A percentile compares a stretch with the other conserved stretches of the same genome.
These are phyloP conservation scores for Gila orcuttii DNA, from an alignment of 2,113 vertebrate genomes.

Conservation along the genomic window DNA sequence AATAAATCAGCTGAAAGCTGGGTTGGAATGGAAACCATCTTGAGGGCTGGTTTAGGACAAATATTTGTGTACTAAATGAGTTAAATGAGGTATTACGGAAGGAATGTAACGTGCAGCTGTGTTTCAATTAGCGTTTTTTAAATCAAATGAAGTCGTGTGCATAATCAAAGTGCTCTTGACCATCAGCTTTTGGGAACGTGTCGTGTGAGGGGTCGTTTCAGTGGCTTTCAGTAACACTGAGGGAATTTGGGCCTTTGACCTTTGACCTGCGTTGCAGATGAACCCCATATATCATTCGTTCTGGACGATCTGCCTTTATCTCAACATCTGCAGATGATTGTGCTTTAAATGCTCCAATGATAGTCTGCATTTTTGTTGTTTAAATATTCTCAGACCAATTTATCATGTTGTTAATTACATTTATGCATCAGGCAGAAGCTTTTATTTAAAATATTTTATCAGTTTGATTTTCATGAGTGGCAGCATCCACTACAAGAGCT, in stretches of 20 bases:
- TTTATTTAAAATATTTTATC: background rate
- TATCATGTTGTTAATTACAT: background rate
- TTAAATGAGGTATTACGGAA: conserved; percentile 35
- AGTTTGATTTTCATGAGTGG: background rate
- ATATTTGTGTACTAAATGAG: conserved; percentile 1
- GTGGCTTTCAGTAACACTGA: background rate
- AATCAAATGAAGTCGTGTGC: background rate
- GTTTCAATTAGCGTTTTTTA: background rate
- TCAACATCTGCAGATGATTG: conserved; percentile 6
- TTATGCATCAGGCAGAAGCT: background rate
- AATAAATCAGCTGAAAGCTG: conserved; percentile 45
- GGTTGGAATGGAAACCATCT: conserved; percentile 50
- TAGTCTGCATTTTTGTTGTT: background rate
- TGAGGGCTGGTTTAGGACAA: conserved; percentile 19
- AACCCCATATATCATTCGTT: conserved; percentile 18
- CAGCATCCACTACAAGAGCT: background rate
- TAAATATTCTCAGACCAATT: background rate
- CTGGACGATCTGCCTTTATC: conserved; percentile 17
- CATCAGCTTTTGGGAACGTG: background rate
- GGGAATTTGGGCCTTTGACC: conserved; percentile 31
- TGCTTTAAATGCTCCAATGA: background rate
- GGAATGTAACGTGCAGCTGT: conserved; percentile 11
- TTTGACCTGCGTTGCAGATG: conserved; percentile 22
- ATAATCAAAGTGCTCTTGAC: background rate
- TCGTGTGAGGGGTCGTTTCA: background rate